Conservation (phyloP, 2,888 invertebrate genomes). For the Synanthedon formicaeformis region DNA sequence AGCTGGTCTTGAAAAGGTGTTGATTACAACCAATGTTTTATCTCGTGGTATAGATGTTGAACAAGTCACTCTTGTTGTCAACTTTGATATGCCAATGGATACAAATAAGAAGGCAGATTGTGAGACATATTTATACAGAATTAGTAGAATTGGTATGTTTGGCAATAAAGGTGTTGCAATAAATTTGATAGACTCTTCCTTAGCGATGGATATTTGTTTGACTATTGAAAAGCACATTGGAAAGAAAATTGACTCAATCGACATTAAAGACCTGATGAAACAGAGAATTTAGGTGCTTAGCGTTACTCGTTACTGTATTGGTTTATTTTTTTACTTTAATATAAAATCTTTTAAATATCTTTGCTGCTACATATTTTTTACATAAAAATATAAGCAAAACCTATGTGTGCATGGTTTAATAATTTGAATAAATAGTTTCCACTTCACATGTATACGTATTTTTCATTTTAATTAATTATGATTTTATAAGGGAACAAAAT, state of each 20-base stretch:
- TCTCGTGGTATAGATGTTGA: conserved; percentile 96
- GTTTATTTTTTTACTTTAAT: background rate
- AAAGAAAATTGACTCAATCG: conserved; percentile 82
- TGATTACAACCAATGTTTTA: conserved; percentile 92
- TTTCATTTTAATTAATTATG: no score
- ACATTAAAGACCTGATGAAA: conserved; percentile 93
- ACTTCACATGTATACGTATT: no score
- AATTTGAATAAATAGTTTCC: no score
- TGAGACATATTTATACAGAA: conserved; percentile 97
- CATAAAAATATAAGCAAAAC: no score
- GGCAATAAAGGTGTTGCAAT: conserved; percentile 97
- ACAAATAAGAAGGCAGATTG: conserved; percentile 86
- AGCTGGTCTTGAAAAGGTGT: conserved; percentile 91
- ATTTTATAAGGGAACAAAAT: no score
- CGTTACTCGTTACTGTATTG: background rate
- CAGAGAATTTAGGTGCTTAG: conserved; percentile 85
- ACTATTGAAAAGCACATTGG: conserved; percentile 91
- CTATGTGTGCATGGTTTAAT: no score
- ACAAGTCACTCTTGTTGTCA: conserved; percentile 97
- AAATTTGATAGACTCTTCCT: conserved; percentile 88
- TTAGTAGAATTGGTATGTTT: conserved; percentile 97
- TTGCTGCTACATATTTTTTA: no score
- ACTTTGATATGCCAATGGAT: conserved; percentile 96
- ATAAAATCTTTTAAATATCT: no score
- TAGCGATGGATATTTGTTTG: conserved; percentile 78